Evolutionary conservation across 2,113 vertebrate species (phyloP).

Genomic region (rabbit (Oryctolagus cuniculus)): mOryCun1.1 NC_091439.1:42126001-42126500

Average conservation of each 20-base stretch:
- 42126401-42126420: background rate
- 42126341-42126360: background rate
- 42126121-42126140: background rate
- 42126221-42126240: background rate
- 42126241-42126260: background rate
- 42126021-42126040: background rate
- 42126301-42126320: background rate
- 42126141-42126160: background rate
- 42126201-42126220: background rate
- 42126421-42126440: background rate
- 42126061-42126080: background rate
- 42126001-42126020: background rate
- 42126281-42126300: background rate
- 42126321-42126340: background rate
- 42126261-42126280: background rate
- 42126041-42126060: background rate
- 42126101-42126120: background rate
- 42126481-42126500: background rate
- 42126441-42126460: background rate
- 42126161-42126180: background rate
- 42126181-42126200: background rate
- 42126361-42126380: background rate
- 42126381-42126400: background rate
- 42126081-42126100: background rate
- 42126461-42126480: background rate